Evolutionary conservation across 2,888 invertebrate genomes (phyloP).

Genomic region (Schizotus pectinicornis): DNA sequence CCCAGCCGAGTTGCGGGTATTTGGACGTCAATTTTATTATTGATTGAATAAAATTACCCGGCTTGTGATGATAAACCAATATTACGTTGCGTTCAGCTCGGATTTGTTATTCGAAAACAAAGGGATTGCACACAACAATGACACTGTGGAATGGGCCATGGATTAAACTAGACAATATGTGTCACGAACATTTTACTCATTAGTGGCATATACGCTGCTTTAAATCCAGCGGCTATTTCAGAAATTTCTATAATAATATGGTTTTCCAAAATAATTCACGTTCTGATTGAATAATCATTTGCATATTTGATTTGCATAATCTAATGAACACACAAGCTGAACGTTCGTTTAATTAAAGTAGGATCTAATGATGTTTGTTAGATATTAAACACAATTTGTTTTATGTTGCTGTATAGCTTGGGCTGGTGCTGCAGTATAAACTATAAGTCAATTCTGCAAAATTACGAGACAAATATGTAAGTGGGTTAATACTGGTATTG

Average conservation of each 20-base stretch:
- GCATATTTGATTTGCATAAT: neutral
- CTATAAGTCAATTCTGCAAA: no score
- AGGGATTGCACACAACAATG: conserved; percentile 6
- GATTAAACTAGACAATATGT: conserved; percentile 13
- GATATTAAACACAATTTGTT: no score
- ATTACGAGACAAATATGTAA: no score
- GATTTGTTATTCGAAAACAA: conserved; percentile 4
- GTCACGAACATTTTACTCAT: conserved; percentile 15
- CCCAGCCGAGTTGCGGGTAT: no score
- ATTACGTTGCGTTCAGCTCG: neutral
- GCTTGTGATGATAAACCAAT: no score
- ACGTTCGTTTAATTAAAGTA: neutral
- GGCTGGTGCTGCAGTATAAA: no score
- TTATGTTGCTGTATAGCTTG: no score
- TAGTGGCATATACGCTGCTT: neutral
- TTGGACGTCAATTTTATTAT: no score
- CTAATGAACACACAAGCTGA: neutral
- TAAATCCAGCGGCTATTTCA: conserved; percentile 1
- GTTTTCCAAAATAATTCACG: neutral
- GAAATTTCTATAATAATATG: neutral
- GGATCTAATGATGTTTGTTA: neutral
- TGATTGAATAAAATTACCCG: no score
- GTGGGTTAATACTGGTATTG: no score
- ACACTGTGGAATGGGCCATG: neutral
- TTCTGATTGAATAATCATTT: neutral